A percentile compares a stretch with the other conserved stretches of the same genome.
phyloP scores from a whole-genome alignment of 2,888 invertebrate genomes.

The Nematopogon swammerdamellus region DNA sequence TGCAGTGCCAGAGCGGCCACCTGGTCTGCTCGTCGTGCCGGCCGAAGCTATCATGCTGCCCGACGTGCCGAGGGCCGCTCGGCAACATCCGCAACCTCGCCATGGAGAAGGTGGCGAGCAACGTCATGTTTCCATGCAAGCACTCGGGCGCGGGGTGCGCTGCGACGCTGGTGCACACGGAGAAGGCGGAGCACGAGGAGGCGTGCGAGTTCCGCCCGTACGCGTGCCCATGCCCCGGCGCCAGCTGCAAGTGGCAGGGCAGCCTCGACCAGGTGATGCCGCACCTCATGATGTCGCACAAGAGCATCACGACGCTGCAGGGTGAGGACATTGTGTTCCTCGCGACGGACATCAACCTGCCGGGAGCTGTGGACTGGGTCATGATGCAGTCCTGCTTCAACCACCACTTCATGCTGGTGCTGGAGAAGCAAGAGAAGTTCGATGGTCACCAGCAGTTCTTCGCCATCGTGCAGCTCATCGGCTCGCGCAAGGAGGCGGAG shows the following conservation, averaged over 20 bases:
- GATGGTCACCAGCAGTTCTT: slow-evolving; percentile 96
- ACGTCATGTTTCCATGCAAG: slow-evolving; percentile 98
- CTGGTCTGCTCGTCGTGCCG: slow-evolving; percentile 97
- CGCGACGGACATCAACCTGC: slow-evolving; percentile 98
- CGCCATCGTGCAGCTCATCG: slow-evolving; percentile 98
- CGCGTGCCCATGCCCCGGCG: slow-evolving; percentile 98
- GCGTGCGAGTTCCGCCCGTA: slow-evolving; percentile 98
- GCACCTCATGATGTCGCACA: slow-evolving; percentile 95
- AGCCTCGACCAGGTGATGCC: slow-evolving; percentile 98
- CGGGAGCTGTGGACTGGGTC: slow-evolving; percentile 98
- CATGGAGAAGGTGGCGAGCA: slow-evolving; percentile 99
- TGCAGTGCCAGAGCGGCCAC: slow-evolving; percentile 98
- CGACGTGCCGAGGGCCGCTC: slow-evolving; percentile 95
- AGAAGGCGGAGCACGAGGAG: slow-evolving; percentile 98
- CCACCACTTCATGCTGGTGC: slow-evolving; percentile 98
- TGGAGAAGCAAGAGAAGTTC: slow-evolving; percentile 97
- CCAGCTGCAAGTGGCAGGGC: slow-evolving; percentile 99
- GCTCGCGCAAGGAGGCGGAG: slow-evolving; percentile 97
- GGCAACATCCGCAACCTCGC: slow-evolving; percentile 97
- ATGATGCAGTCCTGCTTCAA: slow-evolving; percentile 99
- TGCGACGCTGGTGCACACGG: slow-evolving; percentile 89
- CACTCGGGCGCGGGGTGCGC: slow-evolving; percentile 95
- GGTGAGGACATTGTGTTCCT: slow-evolving; percentile 99
- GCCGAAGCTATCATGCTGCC: slow-evolving; percentile 95
- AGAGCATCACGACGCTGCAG: slow-evolving; percentile 97